These are phyloP conservation scores for Elgonia sp. DNA, from an alignment of 2,888 invertebrate species.

Conservation along the genomic window DNA sequence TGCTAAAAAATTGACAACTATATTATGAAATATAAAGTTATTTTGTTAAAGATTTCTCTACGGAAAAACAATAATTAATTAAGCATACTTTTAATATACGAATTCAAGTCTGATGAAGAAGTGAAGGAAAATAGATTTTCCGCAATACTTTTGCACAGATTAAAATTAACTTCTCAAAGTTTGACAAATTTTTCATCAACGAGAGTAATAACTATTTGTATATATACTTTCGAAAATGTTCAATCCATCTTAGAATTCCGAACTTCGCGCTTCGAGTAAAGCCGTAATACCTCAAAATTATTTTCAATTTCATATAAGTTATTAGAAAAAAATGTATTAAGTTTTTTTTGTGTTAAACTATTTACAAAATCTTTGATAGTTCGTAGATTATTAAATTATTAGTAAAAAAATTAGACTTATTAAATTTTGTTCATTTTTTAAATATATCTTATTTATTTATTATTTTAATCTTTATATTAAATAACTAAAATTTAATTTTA, in stretches of 20 bases:
- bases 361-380: too few relatives aligned
- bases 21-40: too few relatives aligned
- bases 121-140: constrained; percentile 33
- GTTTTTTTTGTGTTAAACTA: neutral
- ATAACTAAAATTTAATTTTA: too few relatives aligned
- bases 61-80: too few relatives aligned
- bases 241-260: neutral
- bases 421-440: too few relatives aligned
- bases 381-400: too few relatives aligned
- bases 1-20: too few relatives aligned
- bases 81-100: neutral
- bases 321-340: neutral
- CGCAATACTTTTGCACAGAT: constrained; percentile 29
- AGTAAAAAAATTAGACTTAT: too few relatives aligned
- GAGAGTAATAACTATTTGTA: constrained; percentile 22
- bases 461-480: too few relatives aligned
- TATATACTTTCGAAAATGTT: constrained; percentile 8
- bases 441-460: too few relatives aligned
- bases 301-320: neutral
- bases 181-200: constrained; percentile 29
- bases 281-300: constrained; percentile 8
- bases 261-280: neutral
- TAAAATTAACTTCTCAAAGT: constrained; percentile 36
- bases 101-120: constrained; percentile 16
- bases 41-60: too few relatives aligned